phyloP scores from a whole-genome alignment of 2,888 invertebrate genomes.

The Nomada hirtipes region DNA sequence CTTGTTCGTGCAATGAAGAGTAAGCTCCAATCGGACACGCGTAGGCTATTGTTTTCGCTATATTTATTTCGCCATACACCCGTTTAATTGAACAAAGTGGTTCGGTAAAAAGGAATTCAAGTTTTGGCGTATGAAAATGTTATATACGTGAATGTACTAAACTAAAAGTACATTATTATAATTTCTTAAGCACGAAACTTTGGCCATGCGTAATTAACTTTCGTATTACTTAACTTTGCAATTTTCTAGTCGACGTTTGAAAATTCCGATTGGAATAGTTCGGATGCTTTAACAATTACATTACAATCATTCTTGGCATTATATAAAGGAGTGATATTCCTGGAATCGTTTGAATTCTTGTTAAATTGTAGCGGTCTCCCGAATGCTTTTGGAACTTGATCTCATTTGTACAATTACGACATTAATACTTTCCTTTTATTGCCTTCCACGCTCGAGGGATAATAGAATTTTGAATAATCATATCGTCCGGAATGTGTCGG shows the following conservation, averaged over 20 bases:
- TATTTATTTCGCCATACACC: background rate
- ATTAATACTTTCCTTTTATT: background rate
- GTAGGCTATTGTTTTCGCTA: background rate
- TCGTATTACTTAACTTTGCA: background rate
- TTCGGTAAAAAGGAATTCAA: background rate
- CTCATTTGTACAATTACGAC: background rate
- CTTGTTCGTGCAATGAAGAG: conserved; percentile 9
- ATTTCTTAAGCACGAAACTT: background rate
- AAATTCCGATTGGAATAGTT: conserved; percentile 13
- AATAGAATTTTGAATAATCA: too few relatives aligned
- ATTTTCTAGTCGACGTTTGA: background rate
- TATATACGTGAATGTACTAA: too few relatives aligned
- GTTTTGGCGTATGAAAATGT: too few relatives aligned
- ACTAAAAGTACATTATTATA: background rate
- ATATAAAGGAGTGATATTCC: background rate
- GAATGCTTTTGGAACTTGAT: background rate
- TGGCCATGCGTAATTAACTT: background rate
- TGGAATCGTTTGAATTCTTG: background rate
- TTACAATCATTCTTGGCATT: conserved; percentile 7
- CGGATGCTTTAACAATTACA: background rate
- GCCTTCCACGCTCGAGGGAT: background rate
- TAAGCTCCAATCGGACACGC: background rate
- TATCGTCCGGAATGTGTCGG: too few relatives aligned
- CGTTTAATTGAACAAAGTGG: too few relatives aligned
- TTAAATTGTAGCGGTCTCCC: background rate